These are phyloP conservation scores for Drosophila pegasa DNA, from an alignment of 2,888 invertebrate species.

Conservation along the genomic window DNA sequence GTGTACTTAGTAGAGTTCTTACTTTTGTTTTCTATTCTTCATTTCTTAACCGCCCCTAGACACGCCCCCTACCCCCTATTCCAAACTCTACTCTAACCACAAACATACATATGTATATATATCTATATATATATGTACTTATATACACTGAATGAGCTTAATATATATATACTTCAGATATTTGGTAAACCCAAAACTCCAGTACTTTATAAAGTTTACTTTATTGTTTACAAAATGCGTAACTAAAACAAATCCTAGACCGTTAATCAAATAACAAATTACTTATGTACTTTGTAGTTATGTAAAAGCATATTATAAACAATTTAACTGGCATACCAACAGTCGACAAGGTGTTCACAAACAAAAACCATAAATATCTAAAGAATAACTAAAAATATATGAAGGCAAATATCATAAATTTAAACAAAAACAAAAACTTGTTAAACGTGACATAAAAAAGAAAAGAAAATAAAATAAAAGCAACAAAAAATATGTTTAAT, in stretches of 20 bases:
- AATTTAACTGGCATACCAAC: conserved; percentile 77
- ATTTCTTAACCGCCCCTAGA: conserved; percentile 13
- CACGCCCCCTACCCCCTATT: conserved; percentile 13
- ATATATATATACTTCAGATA: conserved; percentile 50
- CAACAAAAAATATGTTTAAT: conserved; percentile 57
- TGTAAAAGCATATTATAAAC: conserved; percentile 49
- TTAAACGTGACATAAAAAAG: conserved; percentile 42
- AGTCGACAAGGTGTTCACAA: conserved; percentile 74
- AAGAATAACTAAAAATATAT: conserved; percentile 30
- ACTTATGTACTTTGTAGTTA: conserved; percentile 45
- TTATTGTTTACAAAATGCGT: conserved; percentile 68
- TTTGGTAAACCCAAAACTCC: conserved; percentile 61
- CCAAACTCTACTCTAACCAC: conserved; percentile 30
- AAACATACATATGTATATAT: conserved; percentile 10
- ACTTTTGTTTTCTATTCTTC: conserved; percentile 29
- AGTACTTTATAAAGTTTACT: conserved; percentile 68
- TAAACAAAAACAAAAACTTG: conserved; percentile 29
- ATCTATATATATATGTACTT: conserved; percentile 33
- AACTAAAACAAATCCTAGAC: conserved; percentile 66
- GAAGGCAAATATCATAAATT: conserved; percentile 37
- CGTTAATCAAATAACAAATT: conserved; percentile 53
- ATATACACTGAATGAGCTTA: conserved; percentile 71
- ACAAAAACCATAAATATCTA: conserved; percentile 20
- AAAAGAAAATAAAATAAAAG: conserved; percentile 35
- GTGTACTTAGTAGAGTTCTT: conserved; percentile 67